Evolutionary conservation across 2,888 invertebrate genomes (phyloP).

Genomic region (Noctua fimbriata): DNA sequence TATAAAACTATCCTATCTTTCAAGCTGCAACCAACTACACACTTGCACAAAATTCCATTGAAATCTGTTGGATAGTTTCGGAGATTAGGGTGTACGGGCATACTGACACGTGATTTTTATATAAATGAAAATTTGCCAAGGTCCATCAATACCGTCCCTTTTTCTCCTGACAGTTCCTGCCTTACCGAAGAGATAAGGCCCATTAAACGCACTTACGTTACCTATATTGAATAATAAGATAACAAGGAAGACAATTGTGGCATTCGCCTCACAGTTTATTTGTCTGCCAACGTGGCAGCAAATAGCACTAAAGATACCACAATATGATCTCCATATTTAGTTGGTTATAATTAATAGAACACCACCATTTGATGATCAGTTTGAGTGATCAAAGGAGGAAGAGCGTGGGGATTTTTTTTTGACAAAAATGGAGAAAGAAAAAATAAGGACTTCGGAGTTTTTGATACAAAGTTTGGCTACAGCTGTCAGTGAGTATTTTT

Average conservation of each 20-base stretch:
- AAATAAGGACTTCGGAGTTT: slow-evolving; percentile 74
- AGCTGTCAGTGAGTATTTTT: slow-evolving; percentile 75
- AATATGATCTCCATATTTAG: slow-evolving; percentile 53
- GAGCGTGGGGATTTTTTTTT: slow-evolving; percentile 20
- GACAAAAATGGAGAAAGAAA: slow-evolving; percentile 69
- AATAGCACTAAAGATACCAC: slow-evolving; percentile 51
- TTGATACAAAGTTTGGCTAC: slow-evolving; percentile 76
- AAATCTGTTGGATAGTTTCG: not conserved
- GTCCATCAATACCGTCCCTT: not conserved
- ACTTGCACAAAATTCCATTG: not conserved
- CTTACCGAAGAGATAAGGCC: slow-evolving; percentile 19
- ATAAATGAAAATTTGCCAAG: not conserved
- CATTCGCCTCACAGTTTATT: slow-evolving; percentile 53
- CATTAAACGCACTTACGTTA: slow-evolving; percentile 20
- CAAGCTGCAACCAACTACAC: not conserved
- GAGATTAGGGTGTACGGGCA: not conserved
- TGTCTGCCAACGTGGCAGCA: slow-evolving; percentile 60
- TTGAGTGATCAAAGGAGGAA: not conserved
- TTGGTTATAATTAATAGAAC: slow-evolving; percentile 42
- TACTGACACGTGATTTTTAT: not conserved
- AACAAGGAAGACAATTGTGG: slow-evolving; percentile 54
- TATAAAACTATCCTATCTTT: not conserved
- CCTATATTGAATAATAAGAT: slow-evolving; percentile 52
- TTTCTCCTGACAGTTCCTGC: slow-evolving; percentile 8
- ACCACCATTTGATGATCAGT: slow-evolving; percentile 32